Percentiles rank a stretch among this genome's conserved stretches.
phyloP scores from a whole-genome alignment of 2,888 invertebrate genomes.

The Nymphalis c-album region DNA sequence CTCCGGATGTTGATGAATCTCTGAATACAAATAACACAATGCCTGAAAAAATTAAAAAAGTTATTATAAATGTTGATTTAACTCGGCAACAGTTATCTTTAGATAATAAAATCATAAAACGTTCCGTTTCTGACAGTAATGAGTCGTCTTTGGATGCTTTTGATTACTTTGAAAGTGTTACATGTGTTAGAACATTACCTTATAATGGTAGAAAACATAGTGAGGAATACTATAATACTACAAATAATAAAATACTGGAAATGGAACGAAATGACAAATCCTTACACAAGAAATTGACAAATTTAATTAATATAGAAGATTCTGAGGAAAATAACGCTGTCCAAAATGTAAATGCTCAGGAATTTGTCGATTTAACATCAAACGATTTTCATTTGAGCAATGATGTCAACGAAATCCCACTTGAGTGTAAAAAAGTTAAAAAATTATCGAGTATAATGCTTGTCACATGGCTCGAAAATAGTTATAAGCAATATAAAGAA shows the following conservation, averaged over 20 bases:
- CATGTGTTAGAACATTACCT: slow-evolving; percentile 54
- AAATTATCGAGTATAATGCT: slow-evolving; percentile 49
- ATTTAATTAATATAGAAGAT: slow-evolving; percentile 26
- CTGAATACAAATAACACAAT: background rate
- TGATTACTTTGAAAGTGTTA: slow-evolving; percentile 2
- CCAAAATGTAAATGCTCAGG: slow-evolving; percentile 20
- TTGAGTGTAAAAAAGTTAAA: slow-evolving; percentile 15
- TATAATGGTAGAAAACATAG: slow-evolving; percentile 58
- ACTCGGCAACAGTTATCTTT: background rate
- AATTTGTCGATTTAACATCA: slow-evolving; percentile 14
- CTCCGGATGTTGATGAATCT: slow-evolving; percentile 18
- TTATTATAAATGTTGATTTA: background rate
- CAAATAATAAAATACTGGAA: slow-evolving; percentile 58
- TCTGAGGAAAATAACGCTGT: slow-evolving; percentile 15
- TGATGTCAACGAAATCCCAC: slow-evolving; percentile 17
- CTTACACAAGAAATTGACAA: slow-evolving; percentile 54
- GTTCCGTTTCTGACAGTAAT: background rate
- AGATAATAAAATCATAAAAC: background rate
- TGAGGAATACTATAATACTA: slow-evolving; percentile 54
- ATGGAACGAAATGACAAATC: slow-evolving; percentile 64
- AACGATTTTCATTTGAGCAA: slow-evolving; percentile 24
- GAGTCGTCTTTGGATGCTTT: background rate
- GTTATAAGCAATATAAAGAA: slow-evolving; percentile 64
- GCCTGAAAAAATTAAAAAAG: slow-evolving; percentile 7
- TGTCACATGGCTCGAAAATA: slow-evolving; percentile 62